phyloP scores from a whole-genome alignment of 2,888 invertebrate species.

The Hetaerina titia region DNA sequence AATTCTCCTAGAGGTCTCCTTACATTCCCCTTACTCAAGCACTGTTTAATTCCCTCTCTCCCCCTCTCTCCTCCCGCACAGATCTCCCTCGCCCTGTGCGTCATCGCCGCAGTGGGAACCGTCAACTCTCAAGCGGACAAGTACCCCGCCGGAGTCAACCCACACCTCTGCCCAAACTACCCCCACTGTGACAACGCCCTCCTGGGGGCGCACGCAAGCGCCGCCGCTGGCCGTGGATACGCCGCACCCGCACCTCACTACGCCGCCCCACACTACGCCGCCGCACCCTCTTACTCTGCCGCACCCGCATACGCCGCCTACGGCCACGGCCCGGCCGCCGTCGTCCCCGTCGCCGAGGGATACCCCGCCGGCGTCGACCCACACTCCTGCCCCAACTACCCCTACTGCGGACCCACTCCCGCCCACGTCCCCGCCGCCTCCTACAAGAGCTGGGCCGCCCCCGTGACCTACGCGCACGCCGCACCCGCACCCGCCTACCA shows the following conservation, averaged over 20 bases:
- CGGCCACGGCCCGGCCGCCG: neutral
- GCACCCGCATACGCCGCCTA: neutral
- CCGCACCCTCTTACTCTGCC: neutral
- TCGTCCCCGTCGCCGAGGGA: neutral
- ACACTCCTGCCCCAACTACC: slow-evolving; percentile 48
- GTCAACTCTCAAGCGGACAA: slow-evolving; percentile 20
- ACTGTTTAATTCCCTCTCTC: neutral
- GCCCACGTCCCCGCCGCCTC: slow-evolving; percentile 1
- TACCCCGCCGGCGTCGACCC: slow-evolving; percentile 41
- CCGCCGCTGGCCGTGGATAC: neutral
- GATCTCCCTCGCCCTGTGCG: slow-evolving; percentile 24
- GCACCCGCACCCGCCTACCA: neutral
- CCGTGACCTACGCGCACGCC: neutral
- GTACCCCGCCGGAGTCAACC: slow-evolving; percentile 34
- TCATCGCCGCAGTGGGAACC: neutral
- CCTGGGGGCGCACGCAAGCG: slow-evolving; percentile 35
- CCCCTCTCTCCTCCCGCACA: neutral
- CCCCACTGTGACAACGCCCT: slow-evolving; percentile 37
- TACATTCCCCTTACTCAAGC: too few species aligned
- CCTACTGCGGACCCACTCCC: slow-evolving; percentile 51
- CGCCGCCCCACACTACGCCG: neutral
- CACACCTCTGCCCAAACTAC: slow-evolving; percentile 42
- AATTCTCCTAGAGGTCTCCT: too few species aligned
- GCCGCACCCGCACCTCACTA: neutral
- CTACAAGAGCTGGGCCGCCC: neutral